Evolutionary conservation across 2,888 invertebrate species (phyloP).

Genomic region (Drosophila testacea): DNA sequence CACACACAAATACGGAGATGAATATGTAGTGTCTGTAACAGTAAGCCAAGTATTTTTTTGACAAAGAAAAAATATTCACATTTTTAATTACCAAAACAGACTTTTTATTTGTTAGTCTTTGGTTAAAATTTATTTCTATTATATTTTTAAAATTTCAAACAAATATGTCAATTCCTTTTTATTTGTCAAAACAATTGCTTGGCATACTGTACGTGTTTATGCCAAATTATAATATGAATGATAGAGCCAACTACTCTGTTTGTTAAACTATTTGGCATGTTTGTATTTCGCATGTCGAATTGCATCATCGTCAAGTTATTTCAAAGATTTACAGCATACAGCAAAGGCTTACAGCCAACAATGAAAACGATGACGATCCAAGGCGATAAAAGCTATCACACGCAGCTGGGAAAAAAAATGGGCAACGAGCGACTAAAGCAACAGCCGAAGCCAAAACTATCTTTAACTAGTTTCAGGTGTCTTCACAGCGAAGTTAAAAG

Average conservation of each 20-base stretch:
- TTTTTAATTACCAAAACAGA: too few relatives aligned
- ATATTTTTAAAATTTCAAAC: too few relatives aligned
- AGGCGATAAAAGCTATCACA: conserved; percentile 64
- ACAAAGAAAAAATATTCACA: too few relatives aligned
- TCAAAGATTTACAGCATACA: conserved; percentile 54
- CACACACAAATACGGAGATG: conserved; percentile 2
- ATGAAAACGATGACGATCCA: conserved; percentile 25
- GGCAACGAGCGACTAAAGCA: conserved; percentile 1
- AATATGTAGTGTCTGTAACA: conserved; percentile 2
- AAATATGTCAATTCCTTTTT: too few relatives aligned
- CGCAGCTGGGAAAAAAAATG: conserved; percentile 40
- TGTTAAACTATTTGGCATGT: conserved; percentile 44
- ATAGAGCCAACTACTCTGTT: conserved; percentile 40
- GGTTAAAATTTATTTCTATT: too few relatives aligned
- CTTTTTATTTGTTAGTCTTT: too few relatives aligned
- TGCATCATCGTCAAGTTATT: conserved; percentile 71
- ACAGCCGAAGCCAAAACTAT: conserved; percentile 24
- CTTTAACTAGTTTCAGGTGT: conserved; percentile 20
- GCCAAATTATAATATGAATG: conserved; percentile 37
- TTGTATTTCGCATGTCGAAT: conserved; percentile 53
- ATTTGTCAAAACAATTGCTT: too few relatives aligned
- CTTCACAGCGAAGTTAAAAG: conserved; percentile 30
- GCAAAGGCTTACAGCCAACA: conserved; percentile 3
- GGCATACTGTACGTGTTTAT: conserved; percentile 1
- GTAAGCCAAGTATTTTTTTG: too few relatives aligned